Percentiles rank a stretch among this genome's conserved stretches.
phyloP scores from a whole-genome alignment of 1,140 invertebrate species.

The Drosophila nigromelanica region DNA sequence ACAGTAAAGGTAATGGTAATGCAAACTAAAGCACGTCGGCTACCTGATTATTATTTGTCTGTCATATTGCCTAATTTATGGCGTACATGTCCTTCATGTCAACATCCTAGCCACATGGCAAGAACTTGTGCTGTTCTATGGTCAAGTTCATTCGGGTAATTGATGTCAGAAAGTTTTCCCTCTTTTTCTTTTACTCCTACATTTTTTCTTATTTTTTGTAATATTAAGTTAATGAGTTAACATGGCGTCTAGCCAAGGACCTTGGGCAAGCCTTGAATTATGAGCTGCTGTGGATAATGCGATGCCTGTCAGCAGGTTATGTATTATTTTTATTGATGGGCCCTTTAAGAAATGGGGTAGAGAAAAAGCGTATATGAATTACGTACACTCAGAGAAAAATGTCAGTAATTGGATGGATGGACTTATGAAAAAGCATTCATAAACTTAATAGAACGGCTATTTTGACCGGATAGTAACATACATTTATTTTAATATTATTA shows the following conservation, averaged over 20 bases:
- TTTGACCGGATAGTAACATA: no score
- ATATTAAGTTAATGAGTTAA: slow-evolving; percentile 33
- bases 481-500: no score
- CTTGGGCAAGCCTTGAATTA: neutral
- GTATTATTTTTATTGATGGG: neutral
- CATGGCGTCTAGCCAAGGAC: neutral
- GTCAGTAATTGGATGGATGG: no score
- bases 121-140: neutral
- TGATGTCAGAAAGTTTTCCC: slow-evolving; percentile 23
- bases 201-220: neutral
- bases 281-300: slow-evolving; percentile 3
- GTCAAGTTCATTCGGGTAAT: slow-evolving; percentile 22
- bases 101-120: slow-evolving; percentile 1
- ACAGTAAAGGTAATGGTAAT: slow-evolving; percentile 19
- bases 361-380: neutral
- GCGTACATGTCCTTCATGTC: slow-evolving; percentile 41
- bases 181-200: neutral
- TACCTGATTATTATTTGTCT: slow-evolving; percentile 51
- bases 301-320: neutral
- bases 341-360: neutral
- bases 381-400: no score
- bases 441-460: no score
- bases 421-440: no score
- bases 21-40: slow-evolving; percentile 1
- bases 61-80: slow-evolving; percentile 47